phyloP scores from a whole-genome alignment of 2,113 vertebrate species.

The Rhinichthys klamathensis region DNA sequence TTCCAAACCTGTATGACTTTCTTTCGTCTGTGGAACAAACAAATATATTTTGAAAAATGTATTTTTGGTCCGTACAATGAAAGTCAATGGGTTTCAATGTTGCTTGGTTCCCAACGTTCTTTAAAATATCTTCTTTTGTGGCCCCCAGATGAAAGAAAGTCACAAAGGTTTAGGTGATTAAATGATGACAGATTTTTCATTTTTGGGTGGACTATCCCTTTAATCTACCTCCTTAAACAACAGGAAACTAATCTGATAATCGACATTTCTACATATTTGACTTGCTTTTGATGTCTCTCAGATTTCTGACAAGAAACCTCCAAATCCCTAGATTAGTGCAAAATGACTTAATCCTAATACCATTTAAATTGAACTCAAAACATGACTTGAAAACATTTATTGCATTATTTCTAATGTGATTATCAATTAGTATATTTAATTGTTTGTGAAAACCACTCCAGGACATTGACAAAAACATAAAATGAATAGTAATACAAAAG shows the following conservation, averaged over 20 bases:
- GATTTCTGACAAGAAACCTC: slow-evolving; percentile 50
- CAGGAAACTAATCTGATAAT: slow-evolving; percentile 59
- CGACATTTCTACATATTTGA: background rate
- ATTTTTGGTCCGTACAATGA: background rate
- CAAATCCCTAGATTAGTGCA: slow-evolving; percentile 74
- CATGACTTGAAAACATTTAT: slow-evolving; percentile 60
- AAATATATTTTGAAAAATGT: background rate
- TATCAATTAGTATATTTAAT: slow-evolving; percentile 50
- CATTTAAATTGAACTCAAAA: slow-evolving; percentile 72
- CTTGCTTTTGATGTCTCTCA: background rate
- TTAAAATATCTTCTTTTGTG: background rate
- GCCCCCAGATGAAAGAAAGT: background rate
- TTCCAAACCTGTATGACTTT: background rate
- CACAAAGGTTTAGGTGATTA: background rate
- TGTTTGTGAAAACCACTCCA: background rate
- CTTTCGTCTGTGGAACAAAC: background rate
- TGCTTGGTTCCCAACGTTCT: background rate
- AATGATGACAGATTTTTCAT: background rate
- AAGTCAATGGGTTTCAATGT: background rate
- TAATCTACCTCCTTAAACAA: background rate
- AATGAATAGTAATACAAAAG: slow-evolving; percentile 1
- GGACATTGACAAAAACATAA: background rate
- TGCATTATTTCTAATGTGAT: slow-evolving; percentile 48
- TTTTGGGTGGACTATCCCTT: background rate
- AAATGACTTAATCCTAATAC: slow-evolving; percentile 78